Evolutionary conservation across 2,888 invertebrate genomes (phyloP).

Genomic region (Tortricodes alternella): DNA sequence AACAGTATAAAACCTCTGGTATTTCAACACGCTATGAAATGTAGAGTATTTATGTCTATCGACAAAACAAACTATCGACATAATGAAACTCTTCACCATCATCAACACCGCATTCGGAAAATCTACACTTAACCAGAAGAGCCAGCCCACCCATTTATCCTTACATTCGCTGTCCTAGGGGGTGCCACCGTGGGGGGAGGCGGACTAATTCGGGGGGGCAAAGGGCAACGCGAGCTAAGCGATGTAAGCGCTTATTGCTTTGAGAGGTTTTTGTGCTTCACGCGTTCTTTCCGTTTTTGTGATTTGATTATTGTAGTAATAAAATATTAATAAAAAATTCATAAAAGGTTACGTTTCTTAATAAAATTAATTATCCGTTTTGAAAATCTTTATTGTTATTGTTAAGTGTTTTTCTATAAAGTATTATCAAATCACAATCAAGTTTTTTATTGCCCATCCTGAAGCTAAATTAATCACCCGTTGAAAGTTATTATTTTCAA

Average conservation of each 20-base stretch:
- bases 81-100: conserved; percentile 57
- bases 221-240: conserved; percentile 66
- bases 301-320: background rate
- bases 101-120: conserved; percentile 84
- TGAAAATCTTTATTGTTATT: background rate
- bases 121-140: conserved; percentile 83
- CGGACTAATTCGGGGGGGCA: conserved; percentile 67
- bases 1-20: too few species aligned
- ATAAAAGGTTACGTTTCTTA: too few species aligned
- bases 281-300: conserved; percentile 1
- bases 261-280: conserved; percentile 48
- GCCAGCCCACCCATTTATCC: conserved; percentile 83
- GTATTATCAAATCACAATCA: background rate
- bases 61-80: conserved; percentile 17
- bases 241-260: conserved; percentile 64
- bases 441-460: background rate
- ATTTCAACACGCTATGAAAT: too few species aligned
- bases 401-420: background rate
- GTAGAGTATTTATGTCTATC: background rate
- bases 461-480: background rate
- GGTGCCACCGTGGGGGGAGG: conserved; percentile 40
- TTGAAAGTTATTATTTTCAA: too few species aligned
- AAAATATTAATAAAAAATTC: background rate
- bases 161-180: conserved; percentile 73
- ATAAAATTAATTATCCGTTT: background rate